These are phyloP conservation scores for Rhagonycha fulva DNA, from an alignment of 2,888 invertebrate species.

Conservation along the genomic window DNA sequence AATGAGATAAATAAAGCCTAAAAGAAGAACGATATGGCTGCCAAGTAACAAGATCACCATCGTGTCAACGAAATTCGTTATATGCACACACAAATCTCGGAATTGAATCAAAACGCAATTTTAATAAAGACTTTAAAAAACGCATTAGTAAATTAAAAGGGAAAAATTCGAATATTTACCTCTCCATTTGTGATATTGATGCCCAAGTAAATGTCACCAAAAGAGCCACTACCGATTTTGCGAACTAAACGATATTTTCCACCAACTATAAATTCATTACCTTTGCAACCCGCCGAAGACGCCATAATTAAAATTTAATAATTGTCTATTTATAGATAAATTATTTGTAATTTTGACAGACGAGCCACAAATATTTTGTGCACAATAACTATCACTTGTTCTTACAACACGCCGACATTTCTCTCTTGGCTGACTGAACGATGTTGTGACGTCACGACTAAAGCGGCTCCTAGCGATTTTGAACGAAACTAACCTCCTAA, in stretches of 20 bases:
- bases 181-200: slow-evolving; percentile 90
- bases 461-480: slow-evolving; percentile 28
- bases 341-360: slow-evolving; percentile 53
- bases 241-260: slow-evolving; percentile 93
- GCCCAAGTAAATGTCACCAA: slow-evolving; percentile 98
- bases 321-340: slow-evolving; percentile 45
- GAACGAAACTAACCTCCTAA: slow-evolving; percentile 7
- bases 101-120: not conserved
- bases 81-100: slow-evolving; percentile 33
- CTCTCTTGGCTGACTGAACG: slow-evolving; percentile 52
- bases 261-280: slow-evolving; percentile 80
- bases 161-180: slow-evolving; percentile 59
- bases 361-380: slow-evolving; percentile 52
- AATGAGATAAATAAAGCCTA: slow-evolving; percentile 27
- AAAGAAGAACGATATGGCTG: slow-evolving; percentile 38
- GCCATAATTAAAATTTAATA: slow-evolving; percentile 53
- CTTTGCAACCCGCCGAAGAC: slow-evolving; percentile 53
- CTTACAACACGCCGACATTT: slow-evolving; percentile 64
- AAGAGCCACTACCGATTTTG: slow-evolving; percentile 98
- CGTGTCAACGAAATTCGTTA: slow-evolving; percentile 28
- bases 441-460: slow-evolving; percentile 47
- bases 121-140: not conserved
- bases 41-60: slow-evolving; percentile 32
- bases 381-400: slow-evolving; percentile 56
- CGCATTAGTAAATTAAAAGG: not conserved